These are phyloP conservation scores for Nautilus pompilius DNA, from an alignment of 1,140 invertebrate genomes.

Conservation along the genomic window DNA sequence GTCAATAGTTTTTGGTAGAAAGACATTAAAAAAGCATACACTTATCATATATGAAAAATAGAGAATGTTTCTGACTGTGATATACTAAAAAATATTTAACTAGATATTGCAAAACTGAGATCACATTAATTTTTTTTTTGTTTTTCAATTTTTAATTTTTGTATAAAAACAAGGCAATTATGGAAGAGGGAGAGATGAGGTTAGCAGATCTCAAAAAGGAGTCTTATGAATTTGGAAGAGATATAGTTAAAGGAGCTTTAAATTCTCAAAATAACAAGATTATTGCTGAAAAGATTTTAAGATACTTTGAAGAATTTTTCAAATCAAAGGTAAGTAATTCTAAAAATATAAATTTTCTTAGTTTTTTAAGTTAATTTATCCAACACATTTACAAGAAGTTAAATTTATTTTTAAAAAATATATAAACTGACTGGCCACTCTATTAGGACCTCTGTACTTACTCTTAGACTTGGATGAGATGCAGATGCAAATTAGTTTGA, in stretches of 20 bases:
- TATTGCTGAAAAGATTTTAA: conserved; percentile 50
- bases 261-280: conserved; percentile 48
- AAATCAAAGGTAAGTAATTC: conserved; percentile 42
- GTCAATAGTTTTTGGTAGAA: no score
- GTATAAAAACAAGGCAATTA: conserved; percentile 40
- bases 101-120: not conserved
- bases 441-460: no score
- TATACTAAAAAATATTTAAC: not conserved
- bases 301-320: conserved; percentile 53
- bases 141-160: conserved; percentile 6
- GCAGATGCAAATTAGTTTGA: no score
- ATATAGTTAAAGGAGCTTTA: conserved; percentile 50
- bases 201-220: conserved; percentile 53
- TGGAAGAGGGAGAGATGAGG: conserved; percentile 53
- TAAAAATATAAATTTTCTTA: no score
- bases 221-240: conserved; percentile 54
- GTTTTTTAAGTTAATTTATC: no score
- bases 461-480: no score
- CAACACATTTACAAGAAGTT: no score
- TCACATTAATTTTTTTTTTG: not conserved
- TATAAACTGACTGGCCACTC: no score
- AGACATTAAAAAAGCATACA: no score
- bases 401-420: no score
- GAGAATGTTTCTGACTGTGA: not conserved
- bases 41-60: not conserved